Percentiles rank a stretch among this genome's conserved stretches.
Conservation (phyloP, 2,797 vertebrate genomes). For the Pelobates cultripes region DNA sequence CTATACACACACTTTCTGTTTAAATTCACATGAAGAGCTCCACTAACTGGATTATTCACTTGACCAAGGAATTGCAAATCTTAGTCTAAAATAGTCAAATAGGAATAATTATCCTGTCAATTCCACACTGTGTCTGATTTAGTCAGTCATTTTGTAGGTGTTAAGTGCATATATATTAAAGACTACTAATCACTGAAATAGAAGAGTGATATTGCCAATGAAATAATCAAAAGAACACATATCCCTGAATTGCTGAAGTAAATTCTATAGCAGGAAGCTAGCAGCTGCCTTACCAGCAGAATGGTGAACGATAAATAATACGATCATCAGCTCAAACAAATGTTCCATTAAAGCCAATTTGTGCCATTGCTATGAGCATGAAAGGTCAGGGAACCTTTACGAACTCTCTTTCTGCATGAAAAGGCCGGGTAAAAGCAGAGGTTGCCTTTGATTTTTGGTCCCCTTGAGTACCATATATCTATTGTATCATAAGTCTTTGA, state of each 20-base stretch:
- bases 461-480: no score
- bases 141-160: no score
- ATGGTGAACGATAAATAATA: background rate
- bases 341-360: constrained; percentile 1
- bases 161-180: no score
- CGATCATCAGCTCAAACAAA: background rate
- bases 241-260: background rate
- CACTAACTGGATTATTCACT: no score
- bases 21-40: no score
- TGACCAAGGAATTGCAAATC: no score
- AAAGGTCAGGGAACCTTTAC: background rate
- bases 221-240: background rate
- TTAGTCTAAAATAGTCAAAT: no score
- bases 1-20: no score
- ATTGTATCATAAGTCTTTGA: no score
- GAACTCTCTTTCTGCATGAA: background rate
- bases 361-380: background rate
- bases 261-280: background rate
- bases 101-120: no score
- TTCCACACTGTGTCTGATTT: no score
- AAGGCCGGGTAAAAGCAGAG: background rate
- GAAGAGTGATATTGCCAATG: background rate
- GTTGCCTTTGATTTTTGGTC: background rate
- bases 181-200: no score
- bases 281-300: background rate